These are phyloP conservation scores for Drosophila bifasciata DNA, from an alignment of 1,140 invertebrate species.

Conservation along the genomic window DNA sequence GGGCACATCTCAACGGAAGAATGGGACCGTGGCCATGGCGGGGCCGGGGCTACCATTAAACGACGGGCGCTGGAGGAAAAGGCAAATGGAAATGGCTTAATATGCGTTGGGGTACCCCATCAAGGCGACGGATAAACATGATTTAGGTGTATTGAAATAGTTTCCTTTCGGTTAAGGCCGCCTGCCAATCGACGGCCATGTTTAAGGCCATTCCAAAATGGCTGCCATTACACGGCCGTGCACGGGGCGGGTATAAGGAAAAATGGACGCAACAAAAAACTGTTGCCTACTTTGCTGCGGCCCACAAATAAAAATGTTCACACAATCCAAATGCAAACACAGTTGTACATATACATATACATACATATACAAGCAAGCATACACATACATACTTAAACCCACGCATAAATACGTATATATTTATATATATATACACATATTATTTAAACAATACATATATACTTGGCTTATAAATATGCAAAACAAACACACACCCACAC, in stretches of 20 bases:
- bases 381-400: slow-evolving; percentile 26
- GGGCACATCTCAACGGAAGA: slow-evolving; percentile 13
- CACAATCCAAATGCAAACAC: slow-evolving; percentile 37
- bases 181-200: slow-evolving; percentile 7
- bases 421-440: slow-evolving; percentile 17
- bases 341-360: slow-evolving; percentile 51
- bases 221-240: slow-evolving; percentile 45
- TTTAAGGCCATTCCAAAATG: slow-evolving; percentile 38
- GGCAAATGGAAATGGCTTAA: slow-evolving; percentile 74
- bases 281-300: slow-evolving; percentile 65
- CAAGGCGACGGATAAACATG: slow-evolving; percentile 75
- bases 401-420: slow-evolving; percentile 50
- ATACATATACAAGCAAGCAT: slow-evolving; percentile 14
- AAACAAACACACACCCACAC: slow-evolving; percentile 14
- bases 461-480: slow-evolving; percentile 49
- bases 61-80: slow-evolving; percentile 12
- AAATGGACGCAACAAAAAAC: slow-evolving; percentile 38
- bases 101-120: slow-evolving; percentile 67
- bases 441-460: slow-evolving; percentile 31
- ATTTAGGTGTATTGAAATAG: slow-evolving; percentile 81
- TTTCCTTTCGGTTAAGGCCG: slow-evolving; percentile 44
- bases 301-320: slow-evolving; percentile 46
- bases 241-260: slow-evolving; percentile 13
- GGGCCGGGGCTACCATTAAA: slow-evolving; percentile 36
- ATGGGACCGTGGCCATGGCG: neutral